Evolutionary conservation across 2,888 invertebrate species (phyloP).

Genomic region (Caenorhabditis parvicauda): DNA sequence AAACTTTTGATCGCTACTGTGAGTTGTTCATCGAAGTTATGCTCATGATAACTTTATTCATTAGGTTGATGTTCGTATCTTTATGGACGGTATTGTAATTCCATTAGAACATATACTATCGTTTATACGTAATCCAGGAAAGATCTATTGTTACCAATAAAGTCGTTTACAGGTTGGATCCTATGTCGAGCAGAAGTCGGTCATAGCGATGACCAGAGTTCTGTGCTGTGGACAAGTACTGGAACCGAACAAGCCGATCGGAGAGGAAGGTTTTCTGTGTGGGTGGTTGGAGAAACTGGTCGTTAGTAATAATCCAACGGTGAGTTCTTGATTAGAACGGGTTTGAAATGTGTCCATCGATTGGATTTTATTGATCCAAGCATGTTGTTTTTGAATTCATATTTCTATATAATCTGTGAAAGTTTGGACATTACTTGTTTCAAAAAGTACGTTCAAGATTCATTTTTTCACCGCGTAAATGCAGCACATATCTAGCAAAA

Average conservation of each 20-base stretch:
- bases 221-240: constrained; percentile 94
- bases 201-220: constrained; percentile 88
- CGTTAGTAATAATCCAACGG: constrained; percentile 74
- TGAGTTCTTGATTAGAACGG: constrained; percentile 22
- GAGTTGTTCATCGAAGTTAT: too few relatives aligned
- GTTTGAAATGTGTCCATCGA: neutral
- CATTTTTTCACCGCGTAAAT: too few relatives aligned
- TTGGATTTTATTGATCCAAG: neutral
- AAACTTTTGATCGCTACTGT: too few relatives aligned
- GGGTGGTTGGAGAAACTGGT: constrained; percentile 89
- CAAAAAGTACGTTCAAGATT: too few relatives aligned
- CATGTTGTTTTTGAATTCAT: neutral
- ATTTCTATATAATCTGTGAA: neutral
- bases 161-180: constrained; percentile 46
- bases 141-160: neutral
- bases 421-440: too few relatives aligned
- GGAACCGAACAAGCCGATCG: constrained; percentile 67
- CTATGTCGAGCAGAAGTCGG: constrained; percentile 67
- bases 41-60: too few relatives aligned
- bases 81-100: too few relatives aligned
- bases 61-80: too few relatives aligned
- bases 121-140: too few relatives aligned
- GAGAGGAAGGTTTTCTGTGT: constrained; percentile 79
- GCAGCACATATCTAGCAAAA: too few relatives aligned
- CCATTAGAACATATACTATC: too few relatives aligned